phyloP scores from a whole-genome alignment of 2,113 vertebrate genomes.

The Psophia crepitans region DNA sequence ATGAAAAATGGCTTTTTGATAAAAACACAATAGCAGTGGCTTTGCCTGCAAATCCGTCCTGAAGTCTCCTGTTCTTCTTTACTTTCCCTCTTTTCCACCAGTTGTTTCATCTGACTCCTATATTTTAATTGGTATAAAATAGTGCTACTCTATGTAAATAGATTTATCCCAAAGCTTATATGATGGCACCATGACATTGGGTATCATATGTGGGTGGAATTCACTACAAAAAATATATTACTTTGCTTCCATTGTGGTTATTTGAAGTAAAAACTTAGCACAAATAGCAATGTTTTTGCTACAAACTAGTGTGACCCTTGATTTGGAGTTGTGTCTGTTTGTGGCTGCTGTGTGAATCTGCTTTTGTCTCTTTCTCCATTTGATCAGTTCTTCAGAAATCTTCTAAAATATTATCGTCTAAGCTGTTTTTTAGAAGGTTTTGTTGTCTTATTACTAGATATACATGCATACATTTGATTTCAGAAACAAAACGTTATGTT shows the following conservation, averaged over 20 bases:
- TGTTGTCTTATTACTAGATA: neutral
- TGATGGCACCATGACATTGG: neutral
- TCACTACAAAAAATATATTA: neutral
- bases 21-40: neutral
- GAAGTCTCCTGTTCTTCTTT: neutral
- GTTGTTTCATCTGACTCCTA: neutral
- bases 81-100: neutral
- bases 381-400: neutral
- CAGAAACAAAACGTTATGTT: neutral
- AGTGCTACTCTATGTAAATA: neutral
- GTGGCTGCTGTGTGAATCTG: neutral
- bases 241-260: neutral
- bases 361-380: neutral
- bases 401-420: neutral
- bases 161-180: neutral
- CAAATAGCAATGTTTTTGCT: neutral
- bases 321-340: neutral
- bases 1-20: neutral
- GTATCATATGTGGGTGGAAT: neutral
- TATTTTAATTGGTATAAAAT: neutral
- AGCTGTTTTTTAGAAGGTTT: neutral
- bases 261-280: neutral
- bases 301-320: neutral
- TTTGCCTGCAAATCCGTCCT: neutral
- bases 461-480: neutral